Evolutionary conservation across 2,888 invertebrate species (phyloP), one percentile per base, ranked within the genome.

Genomic region (Eueremaeus valkanovi): DNA sequence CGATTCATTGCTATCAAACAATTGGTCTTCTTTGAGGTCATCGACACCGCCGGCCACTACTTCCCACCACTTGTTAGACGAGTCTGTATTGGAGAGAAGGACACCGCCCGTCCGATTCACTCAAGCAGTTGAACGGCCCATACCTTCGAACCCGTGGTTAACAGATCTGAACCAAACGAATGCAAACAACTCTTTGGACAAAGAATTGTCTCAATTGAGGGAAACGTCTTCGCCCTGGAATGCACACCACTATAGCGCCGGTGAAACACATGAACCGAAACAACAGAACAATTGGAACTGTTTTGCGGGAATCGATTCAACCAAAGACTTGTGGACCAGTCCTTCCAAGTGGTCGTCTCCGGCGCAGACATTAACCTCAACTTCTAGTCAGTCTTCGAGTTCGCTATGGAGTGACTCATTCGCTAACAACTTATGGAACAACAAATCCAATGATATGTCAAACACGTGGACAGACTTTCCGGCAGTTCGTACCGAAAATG

Each of bases 191-290:
- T 31, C 42, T 40, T 63, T 74, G 21, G 74, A 74, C n/a, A 55
- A 33, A 24, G 74, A 74, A 33, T 63, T 74, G 61, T 29, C 8
- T 63, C 61, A 58, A 36, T 45, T 74, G n/a, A 58, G 63, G 27
- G 74, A 61, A 24, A 45, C 58, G n/a, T 61, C 61, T 61, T 45
- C 74, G 58, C 45, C 58, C 18, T 74, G 74, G 74, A 63, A 58
- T 70, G 36, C 70, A 42, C n/a, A 70, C 27, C 42, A 45, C n/a
- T n/a, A n/a, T n/a, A n/a, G n/a, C n/a, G n/a, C n/a, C 24, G 27
- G 36, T 42, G 27, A 42, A 40, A 45, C 18, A n/a, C 18, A 2
- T 16, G 13, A 61, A 31, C 6, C 63, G 6, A 36, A 66, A 66
- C 63, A 36, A 36, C 24, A 61, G 6, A 45, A 42, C 5, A 24